Evolutionary conservation across 2,797 vertebrate genomes (phyloP).

Genomic region (Morus bassanus): DNA sequence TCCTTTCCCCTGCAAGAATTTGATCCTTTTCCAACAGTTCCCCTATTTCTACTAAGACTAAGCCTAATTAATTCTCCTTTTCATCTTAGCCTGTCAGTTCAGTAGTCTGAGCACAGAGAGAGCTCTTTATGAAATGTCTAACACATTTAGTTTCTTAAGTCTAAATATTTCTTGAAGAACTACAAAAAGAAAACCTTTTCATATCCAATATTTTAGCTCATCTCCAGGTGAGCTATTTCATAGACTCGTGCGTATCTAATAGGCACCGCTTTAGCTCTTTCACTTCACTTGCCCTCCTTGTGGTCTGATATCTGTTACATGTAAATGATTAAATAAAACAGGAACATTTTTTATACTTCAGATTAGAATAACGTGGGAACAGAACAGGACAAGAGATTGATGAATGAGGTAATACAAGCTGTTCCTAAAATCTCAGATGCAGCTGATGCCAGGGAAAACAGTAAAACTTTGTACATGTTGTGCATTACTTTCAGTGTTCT

Average conservation of each 20-base stretch:
- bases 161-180: not conserved
- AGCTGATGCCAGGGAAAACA: not conserved
- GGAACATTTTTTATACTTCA: not conserved
- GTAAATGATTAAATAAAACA: not conserved
- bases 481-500: not conserved
- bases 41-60: not conserved
- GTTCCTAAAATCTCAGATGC: not conserved
- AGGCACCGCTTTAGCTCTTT: not conserved
- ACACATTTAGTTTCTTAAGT: not conserved
- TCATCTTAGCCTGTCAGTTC: not conserved
- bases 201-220: not conserved
- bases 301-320: not conserved
- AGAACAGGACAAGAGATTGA: conserved; percentile 5
- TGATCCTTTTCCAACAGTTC: not conserved
- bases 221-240: not conserved
- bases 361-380: not conserved
- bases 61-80: conserved; percentile 16
- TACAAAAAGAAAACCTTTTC: not conserved
- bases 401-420: conserved; percentile 7
- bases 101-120: not conserved
- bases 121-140: not conserved
- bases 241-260: not conserved
- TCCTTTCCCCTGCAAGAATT: not conserved
- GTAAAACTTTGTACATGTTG: not conserved
- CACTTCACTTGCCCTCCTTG: not conserved